Base-by-base conservation (phyloP, 1,140 invertebrate species). In the Pseudomyrmex concolor region DNA sequence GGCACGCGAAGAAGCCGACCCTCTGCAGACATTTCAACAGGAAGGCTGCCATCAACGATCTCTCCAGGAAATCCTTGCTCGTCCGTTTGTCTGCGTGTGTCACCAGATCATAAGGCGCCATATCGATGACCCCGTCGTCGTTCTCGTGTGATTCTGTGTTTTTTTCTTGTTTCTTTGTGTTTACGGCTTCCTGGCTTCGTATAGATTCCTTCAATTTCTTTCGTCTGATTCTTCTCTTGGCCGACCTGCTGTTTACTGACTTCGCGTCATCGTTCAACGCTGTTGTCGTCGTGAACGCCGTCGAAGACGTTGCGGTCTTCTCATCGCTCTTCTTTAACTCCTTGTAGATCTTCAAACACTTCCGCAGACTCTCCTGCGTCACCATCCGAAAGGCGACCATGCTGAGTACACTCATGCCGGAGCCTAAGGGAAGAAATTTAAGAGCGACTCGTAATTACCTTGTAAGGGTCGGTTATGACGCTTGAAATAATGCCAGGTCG, bases 341-440 rank as follows among this genome's bases (percentile, higher is more conserved):
- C 10, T 89, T 90, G 59, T 95, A 92, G 59, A 96, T 93, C 48
- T 94, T 87, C n/a, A 95, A 85, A 76, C 95, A 95, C 34, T 94
- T 94, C 2, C 94, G 89, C 1, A 95, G 90, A 1, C 95, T 95
- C 5, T 94, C 90, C 88, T 97, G 96, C 0, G 97, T 96, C 0
- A 97, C 95, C 92, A 97, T 96, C 76, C 97, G 93, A 59, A 98
- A 90, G 0, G 97, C 96, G 19, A 98, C 95, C 90, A 96, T 96
- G 86, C 96, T 97, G 8, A 98, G 93, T 63, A 97, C 95, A 85
- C 97, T 97, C 96, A 98, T 97, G 19, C 97, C 97, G 2, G 97
- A 96, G n/a, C 96, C 95, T 95, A 66, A 66, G 92, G 76, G 19
- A 8, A 50, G 64, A 45, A 80, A 80, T 71, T 70, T 59, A 80